phyloP scores from a whole-genome alignment of 2,888 invertebrate genomes.

The Hemistola chrysoprasaria region DNA sequence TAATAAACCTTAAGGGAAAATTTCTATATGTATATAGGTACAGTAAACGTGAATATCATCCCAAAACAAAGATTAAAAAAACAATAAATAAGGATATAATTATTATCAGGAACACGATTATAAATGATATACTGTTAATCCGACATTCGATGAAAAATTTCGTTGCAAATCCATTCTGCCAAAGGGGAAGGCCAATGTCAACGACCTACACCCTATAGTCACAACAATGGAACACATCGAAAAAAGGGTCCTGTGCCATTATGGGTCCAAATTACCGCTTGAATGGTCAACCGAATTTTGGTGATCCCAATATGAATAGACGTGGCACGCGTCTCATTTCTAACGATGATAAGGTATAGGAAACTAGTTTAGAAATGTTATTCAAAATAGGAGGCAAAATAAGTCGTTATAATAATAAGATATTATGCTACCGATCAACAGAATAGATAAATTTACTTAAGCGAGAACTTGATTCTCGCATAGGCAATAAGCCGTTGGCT shows the following conservation, averaged over 20 bases:
- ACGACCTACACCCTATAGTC: constrained; percentile 71
- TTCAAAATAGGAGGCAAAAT: neutral
- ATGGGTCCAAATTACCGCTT: constrained; percentile 67
- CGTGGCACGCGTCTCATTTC: constrained; percentile 44
- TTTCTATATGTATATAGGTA: no score
- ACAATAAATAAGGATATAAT: constrained; percentile 30
- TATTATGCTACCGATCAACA: no score
- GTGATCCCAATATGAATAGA: constrained; percentile 50
- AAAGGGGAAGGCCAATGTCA: constrained; percentile 76
- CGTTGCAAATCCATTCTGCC: constrained; percentile 64
- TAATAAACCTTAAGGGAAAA: no score
- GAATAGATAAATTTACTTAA: no score
- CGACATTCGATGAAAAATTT: constrained; percentile 66
- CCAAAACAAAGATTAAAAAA: constrained; percentile 46
- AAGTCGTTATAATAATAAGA: no score
- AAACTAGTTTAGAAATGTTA: constrained; percentile 33
- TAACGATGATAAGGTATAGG: constrained; percentile 37
- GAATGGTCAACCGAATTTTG: constrained; percentile 60
- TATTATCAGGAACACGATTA: constrained; percentile 54
- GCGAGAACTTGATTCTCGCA: no score
- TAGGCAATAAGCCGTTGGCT: no score
- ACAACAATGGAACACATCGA: constrained; percentile 65
- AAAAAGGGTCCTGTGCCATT: constrained; percentile 72
- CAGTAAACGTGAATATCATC: constrained; percentile 38
- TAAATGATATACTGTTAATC: constrained; percentile 71